These are phyloP conservation scores for Ischnus inquisitorius DNA, from an alignment of 2,888 invertebrate genomes.

Conservation along the genomic window DNA sequence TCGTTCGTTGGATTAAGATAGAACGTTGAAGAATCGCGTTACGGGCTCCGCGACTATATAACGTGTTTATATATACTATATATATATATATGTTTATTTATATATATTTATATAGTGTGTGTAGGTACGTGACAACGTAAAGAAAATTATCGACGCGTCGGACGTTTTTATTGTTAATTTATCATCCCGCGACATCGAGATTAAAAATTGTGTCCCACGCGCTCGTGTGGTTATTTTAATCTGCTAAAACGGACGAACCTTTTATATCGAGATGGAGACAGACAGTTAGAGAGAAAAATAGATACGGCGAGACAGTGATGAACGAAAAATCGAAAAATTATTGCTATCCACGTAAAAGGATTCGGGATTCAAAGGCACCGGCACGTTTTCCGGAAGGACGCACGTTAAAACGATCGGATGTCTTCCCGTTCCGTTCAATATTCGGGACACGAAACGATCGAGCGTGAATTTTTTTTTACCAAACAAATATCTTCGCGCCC, in stretches of 20 bases:
- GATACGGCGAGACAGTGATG: slow-evolving; percentile 19
- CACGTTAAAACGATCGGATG: slow-evolving; percentile 52
- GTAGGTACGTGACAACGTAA: slow-evolving; percentile 5
- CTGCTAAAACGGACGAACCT: slow-evolving; percentile 8
- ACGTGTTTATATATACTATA: slow-evolving; percentile 32
- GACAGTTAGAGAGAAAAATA: slow-evolving; percentile 29
- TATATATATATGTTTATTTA: slow-evolving; percentile 14
- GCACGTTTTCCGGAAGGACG: slow-evolving; percentile 72
- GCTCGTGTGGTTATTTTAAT: background rate
- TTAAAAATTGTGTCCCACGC: background rate
- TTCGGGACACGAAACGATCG: slow-evolving; percentile 8
- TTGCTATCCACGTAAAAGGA: slow-evolving; percentile 72
- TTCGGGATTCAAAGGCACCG: slow-evolving; percentile 75
- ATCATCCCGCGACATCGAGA: background rate
- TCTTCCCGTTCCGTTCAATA: slow-evolving; percentile 8
- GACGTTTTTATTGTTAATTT: slow-evolving; percentile 10
- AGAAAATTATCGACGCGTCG: slow-evolving; percentile 15
- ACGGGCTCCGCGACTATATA: slow-evolving; percentile 26
- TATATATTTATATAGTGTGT: background rate
- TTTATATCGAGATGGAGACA: slow-evolving; percentile 9
- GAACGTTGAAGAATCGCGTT: slow-evolving; percentile 59
- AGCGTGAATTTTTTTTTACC: slow-evolving; percentile 10
- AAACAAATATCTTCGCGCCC: slow-evolving; percentile 41
- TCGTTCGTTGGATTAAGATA: slow-evolving; percentile 59
- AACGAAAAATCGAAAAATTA: slow-evolving; percentile 69